Evolutionary conservation across 2,797 vertebrate species (phyloP).

Genomic region (Erithacus rubecula): DNA sequence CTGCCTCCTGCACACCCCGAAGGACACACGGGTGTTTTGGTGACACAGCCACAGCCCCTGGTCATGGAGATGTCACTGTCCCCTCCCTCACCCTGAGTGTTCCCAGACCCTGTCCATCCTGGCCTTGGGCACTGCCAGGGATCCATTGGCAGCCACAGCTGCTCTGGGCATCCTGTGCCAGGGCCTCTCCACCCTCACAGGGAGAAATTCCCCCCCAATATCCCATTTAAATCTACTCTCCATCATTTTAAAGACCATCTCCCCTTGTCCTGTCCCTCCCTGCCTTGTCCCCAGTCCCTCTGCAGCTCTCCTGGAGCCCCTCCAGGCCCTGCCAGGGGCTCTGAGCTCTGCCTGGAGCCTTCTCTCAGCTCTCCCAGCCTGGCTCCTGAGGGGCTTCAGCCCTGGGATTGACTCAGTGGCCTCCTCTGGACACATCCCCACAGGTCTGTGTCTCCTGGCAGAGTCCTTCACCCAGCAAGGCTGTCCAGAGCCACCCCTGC

Average conservation of each 20-base stretch:
- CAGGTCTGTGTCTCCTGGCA: not conserved
- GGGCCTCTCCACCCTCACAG: rapidly evolving
- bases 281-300: not conserved
- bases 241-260: not conserved
- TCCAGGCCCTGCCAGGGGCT: not conserved
- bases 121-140: too few relatives aligned
- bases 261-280: not conserved
- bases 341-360: not conserved
- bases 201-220: not conserved
- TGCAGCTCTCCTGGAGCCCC: not conserved
- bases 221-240: not conserved
- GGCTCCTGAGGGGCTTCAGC: not conserved
- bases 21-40: not conserved
- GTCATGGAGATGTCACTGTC: rapidly evolving
- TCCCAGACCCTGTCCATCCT: not conserved
- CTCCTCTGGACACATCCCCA: not conserved
- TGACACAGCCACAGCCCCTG: not conserved
- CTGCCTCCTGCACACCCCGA: not conserved
- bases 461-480: rapidly evolving
- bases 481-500: not conserved
- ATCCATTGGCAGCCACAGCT: not conserved
- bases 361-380: not conserved
- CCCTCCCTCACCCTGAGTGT: rapidly evolving
- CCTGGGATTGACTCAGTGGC: not conserved
- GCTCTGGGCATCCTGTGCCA: too few relatives aligned